Evolutionary conservation across 2,797 vertebrate genomes (phyloP), one percentile per base, ranked within the genome.

Genomic region (Lacerta bilineata): DNA sequence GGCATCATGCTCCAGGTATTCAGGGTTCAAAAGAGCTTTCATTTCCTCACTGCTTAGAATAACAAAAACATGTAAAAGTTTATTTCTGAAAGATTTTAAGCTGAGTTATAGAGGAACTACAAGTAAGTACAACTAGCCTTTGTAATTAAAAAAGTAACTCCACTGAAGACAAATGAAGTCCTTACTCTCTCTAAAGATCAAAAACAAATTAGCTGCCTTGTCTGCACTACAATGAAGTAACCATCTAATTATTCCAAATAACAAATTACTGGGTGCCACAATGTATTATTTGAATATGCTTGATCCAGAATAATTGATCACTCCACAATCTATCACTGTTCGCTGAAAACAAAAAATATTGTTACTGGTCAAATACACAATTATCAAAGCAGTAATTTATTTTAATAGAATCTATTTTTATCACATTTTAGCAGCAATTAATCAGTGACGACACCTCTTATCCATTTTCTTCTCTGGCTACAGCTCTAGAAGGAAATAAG

Each of bases 1-100:
- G 89, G 99, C 98, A 94, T 99, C 99, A 10, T 99, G 99, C 90
- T 99, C 99, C 91, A 99, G 98, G 96, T 97, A 98, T 78, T 94
- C 96, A 18, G 99, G 98, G 95, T 99, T 97, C 96, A 99, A 93
- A 90, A 99, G 96, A 94, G 97, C 97, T 97, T 97, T 99, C 98
- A 99, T 99, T 96, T 99, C 98, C 94, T 99, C 98, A 75, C 99
- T 99, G 97, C 83, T 96, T 94, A 96, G 96, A 92, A 82, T 83
- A 96, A 92, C 59, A 94, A 95, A 95, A 85, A 95, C 94, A 94
- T 92, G 61, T 92, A 82, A 90, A 91, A 88, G 91, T 90, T 95
- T 94, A 92, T 94, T 94, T 90, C 93, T 94, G 92, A 91, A 94
- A 88, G 86, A 93, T 93, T 94, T 95, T 90, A 61, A 95, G 93